Conservation (phyloP, 1,140 invertebrate genomes). For the Pachypeltis micranthus region DNA sequence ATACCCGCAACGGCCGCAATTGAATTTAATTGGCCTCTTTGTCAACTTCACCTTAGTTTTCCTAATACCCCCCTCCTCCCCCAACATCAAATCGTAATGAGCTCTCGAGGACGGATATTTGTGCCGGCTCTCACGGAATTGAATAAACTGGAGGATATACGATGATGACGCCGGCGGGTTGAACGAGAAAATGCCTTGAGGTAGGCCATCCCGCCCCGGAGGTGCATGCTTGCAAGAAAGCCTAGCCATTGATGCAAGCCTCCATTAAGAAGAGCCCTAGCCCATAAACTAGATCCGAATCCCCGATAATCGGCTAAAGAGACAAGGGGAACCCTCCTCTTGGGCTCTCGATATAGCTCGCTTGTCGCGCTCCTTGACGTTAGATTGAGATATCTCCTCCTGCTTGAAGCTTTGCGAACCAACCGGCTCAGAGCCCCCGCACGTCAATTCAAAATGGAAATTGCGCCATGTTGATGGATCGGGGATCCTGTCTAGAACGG, state of each 20-base stretch:
- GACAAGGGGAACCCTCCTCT: not conserved
- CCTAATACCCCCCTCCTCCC: too few relatives aligned
- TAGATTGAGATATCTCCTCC: not conserved
- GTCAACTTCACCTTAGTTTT: too few relatives aligned
- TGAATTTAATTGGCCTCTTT: too few relatives aligned
- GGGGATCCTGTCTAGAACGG: too few relatives aligned
- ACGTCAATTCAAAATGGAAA: not conserved
- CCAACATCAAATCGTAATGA: too few relatives aligned
- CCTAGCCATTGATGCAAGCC: not conserved
- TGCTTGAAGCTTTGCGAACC: not conserved
- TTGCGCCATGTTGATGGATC: not conserved
- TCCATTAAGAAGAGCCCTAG: not conserved
- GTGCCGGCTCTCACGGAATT: too few relatives aligned
- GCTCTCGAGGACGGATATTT: too few relatives aligned
- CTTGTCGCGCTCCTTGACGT: conserved; percentile 1
- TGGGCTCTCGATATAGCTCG: not conserved
- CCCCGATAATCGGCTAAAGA: not conserved
- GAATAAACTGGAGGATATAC: too few relatives aligned
- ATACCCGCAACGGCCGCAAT: too few relatives aligned
- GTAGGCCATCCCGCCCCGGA: not conserved
- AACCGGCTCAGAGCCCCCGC: not conserved
- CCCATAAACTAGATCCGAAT: conserved; percentile 3
- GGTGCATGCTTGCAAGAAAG: not conserved
- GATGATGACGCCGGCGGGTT: too few relatives aligned
- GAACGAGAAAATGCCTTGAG: too few relatives aligned